Base-by-base conservation (phyloP, 2,113 vertebrate species). In the Pseudopodoces humilis region DNA sequence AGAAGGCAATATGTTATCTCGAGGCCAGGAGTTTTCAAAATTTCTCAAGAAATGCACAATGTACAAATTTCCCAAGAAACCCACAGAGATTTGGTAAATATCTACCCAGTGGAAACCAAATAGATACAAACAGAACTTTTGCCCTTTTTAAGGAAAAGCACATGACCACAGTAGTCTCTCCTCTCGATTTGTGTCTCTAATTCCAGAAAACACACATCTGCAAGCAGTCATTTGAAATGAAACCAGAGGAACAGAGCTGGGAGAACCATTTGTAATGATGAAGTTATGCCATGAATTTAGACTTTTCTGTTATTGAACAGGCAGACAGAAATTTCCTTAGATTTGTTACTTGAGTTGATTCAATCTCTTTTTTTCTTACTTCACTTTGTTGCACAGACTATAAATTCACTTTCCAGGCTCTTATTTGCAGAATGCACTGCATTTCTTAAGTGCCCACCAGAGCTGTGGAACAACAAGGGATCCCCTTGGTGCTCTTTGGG, bases 71-170 rank as follows among this genome's bases (percentile, higher is more conserved):
- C 92, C 78, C 86, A 81, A 94, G 92, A 97, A 94, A 92, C 86
- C 95, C 96, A 88, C 65, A 91, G 92, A 95, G 94, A 96, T 97
- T 94, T 96, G 90, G 92, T 96, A 92, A 93, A 95, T 94, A 93
- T 76, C 86, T 76, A 96, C 89, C 64, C 93, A 68, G 69, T 93
- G 85, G 80, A 97, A 96, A 95, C 86, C 86, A 82, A 90, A 71
- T 7, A 94, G 92, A 92, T 93, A 88, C 72, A 95, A 96, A 94
- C 76, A 94, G 83, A 92, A 94, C 80, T 96, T 93, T 37, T 76
- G 85, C 60, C 83, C 92, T 95, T 95, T 92, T 90, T 68, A 90
- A 95, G 95, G 80, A 92, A 92, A 95, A 95, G 67, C 88, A 84
- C 80, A 70, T 93, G 88, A 96, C 80, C 79, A 75, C 85, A 93